Conservation (phyloP, 1,140 invertebrate species). For the Leptinotarsa lineolata region DNA sequence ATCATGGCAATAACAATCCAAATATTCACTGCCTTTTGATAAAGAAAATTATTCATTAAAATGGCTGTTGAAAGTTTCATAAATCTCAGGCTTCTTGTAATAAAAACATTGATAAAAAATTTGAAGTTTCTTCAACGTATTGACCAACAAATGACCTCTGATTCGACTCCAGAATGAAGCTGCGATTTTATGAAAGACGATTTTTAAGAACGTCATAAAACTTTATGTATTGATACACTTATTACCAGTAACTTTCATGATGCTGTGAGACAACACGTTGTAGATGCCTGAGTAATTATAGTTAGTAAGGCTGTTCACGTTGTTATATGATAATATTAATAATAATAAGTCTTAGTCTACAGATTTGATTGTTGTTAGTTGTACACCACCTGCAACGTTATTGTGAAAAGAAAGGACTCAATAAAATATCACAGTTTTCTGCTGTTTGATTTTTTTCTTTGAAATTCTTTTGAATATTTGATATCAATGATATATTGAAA, state of each 20-base stretch:
- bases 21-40: no score
- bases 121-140: no score
- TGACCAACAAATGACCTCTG: not conserved
- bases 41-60: no score
- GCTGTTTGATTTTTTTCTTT: constrained; percentile 1
- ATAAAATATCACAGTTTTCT: constrained; percentile 52
- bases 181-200: constrained; percentile 29
- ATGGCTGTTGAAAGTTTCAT: no score
- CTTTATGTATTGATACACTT: constrained; percentile 55
- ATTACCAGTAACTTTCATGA: constrained; percentile 44
- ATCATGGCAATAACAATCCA: no score
- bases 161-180: not conserved
- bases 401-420: constrained; percentile 51
- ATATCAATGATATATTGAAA: no score
- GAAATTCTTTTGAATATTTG: not conserved
- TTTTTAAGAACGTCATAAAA: constrained; percentile 24
- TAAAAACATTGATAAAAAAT: no score
- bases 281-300: constrained; percentile 56
- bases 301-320: constrained; percentile 57
- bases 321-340: constrained; percentile 56
- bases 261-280: constrained; percentile 51
- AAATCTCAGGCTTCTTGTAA: no score
- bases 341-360: constrained; percentile 49
- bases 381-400: constrained; percentile 53
- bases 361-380: constrained; percentile 53